Conservation (phyloP, 2,888 invertebrate genomes). For the Acanthopleura granulata region DNA sequence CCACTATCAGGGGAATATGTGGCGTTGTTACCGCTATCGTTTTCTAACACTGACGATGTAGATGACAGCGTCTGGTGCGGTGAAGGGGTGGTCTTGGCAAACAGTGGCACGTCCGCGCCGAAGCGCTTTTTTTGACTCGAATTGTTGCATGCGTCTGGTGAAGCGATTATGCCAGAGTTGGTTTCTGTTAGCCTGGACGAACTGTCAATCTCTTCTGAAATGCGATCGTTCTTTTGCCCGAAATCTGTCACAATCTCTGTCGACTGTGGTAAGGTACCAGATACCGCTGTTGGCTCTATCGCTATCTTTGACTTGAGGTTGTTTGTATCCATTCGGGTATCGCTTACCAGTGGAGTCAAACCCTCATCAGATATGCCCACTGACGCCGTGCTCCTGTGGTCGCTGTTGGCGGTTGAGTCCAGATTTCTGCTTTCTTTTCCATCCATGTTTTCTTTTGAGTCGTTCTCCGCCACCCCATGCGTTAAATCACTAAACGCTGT, state of each 20-base stretch:
- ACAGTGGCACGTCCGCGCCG: neutral
- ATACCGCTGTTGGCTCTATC: neutral
- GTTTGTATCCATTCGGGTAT: constrained; percentile 16
- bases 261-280: constrained; percentile 7
- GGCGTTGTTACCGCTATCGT: constrained; percentile 19
- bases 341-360: neutral
- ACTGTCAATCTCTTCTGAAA: neutral
- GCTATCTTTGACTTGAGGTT: neutral
- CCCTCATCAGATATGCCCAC: neutral
- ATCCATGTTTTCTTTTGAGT: constrained; percentile 1
- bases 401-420: neutral
- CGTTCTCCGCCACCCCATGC: neutral
- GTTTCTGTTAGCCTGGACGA: neutral
- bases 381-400: neutral
- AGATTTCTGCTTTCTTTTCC: neutral
- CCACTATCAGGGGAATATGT: constrained; percentile 40
- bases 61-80: constrained; percentile 17
- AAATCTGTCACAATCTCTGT: constrained; percentile 7
- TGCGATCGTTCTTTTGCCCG: neutral
- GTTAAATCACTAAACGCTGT: neutral
- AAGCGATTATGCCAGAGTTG: neutral
- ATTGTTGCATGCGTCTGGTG: neutral
- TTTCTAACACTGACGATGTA: constrained; percentile 31
- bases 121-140: neutral
- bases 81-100: neutral